A percentile compares a stretch with the other conserved stretches of the same genome.
Conservation (phyloP, 2,888 invertebrate genomes). For the Pristionchus japonicus region DNA sequence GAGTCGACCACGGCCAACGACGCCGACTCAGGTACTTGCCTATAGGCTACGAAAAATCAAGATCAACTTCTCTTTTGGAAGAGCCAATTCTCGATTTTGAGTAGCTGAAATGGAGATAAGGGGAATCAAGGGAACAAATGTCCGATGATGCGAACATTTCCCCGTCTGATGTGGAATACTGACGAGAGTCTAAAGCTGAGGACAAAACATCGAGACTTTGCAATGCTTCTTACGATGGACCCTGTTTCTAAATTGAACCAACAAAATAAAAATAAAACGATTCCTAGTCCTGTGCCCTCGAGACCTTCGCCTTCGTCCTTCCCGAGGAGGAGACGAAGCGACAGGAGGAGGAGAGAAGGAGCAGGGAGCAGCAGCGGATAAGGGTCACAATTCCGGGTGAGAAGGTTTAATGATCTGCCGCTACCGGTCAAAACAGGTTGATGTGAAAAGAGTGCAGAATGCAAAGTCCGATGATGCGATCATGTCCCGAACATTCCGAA, state of each 20-base stretch:
- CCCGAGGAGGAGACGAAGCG: constrained; percentile 36
- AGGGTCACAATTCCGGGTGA: not conserved
- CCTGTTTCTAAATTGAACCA: not conserved
- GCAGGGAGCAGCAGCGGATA: constrained; percentile 27
- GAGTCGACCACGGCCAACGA: constrained; percentile 31
- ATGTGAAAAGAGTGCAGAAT: not conserved
- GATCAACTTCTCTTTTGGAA: not conserved
- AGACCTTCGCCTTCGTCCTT: constrained; percentile 37
- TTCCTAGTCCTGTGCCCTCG: constrained; percentile 35
- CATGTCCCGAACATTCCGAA: constrained; percentile 16
- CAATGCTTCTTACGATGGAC: not conserved
- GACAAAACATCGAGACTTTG: too few relatives aligned
- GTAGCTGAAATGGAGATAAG: not conserved
- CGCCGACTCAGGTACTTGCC: not conserved
- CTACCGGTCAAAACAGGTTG: not conserved
- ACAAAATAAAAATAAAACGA: not conserved
- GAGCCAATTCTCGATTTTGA: too few relatives aligned
- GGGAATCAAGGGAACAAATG: not conserved
- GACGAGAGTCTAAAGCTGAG: not conserved
- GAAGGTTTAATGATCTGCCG: not conserved
- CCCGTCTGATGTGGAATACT: not conserved
- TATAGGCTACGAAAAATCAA: not conserved
- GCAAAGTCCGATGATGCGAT: not conserved
- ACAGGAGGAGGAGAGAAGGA: constrained; percentile 15
- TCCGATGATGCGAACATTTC: not conserved